phyloP scores from a whole-genome alignment of 2,888 invertebrate genomes.

The Neocrepidodera transversa region DNA sequence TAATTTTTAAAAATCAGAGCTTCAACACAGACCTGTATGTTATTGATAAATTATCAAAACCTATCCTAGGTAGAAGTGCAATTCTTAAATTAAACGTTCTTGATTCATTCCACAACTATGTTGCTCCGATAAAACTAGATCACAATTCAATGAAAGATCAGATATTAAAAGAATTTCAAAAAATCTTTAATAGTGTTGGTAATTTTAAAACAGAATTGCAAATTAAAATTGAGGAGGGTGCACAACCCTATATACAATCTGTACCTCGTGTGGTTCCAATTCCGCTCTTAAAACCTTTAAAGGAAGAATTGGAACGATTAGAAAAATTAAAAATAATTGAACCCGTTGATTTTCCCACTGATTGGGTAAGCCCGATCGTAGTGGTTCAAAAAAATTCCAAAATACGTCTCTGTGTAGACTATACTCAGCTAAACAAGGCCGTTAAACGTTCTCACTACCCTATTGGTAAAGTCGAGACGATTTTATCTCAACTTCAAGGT shows the following conservation, averaged over 20 bases:
- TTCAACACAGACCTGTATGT: conserved; percentile 26
- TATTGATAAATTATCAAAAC: conserved; percentile 23
- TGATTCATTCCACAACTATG: background rate
- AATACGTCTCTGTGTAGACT: conserved; percentile 37
- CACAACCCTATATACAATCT: conserved; percentile 30
- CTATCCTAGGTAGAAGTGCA: conserved; percentile 27
- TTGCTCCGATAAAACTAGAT: background rate
- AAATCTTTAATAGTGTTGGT: conserved; percentile 27
- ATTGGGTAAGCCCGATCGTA: conserved; percentile 36
- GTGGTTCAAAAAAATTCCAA: conserved; percentile 31
- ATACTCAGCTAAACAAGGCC: conserved; percentile 35
- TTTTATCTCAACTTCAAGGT: conserved; percentile 38
- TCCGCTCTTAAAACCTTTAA: conserved; percentile 37
- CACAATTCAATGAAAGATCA: conserved; percentile 1
- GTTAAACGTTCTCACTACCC: conserved; percentile 42
- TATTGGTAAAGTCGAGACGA: conserved; percentile 45
- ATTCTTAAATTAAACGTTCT: conserved; percentile 22
- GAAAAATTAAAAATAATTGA: conserved; percentile 30
- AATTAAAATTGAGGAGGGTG: conserved; percentile 24
- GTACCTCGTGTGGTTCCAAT: conserved; percentile 37
- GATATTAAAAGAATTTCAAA: conserved; percentile 15
- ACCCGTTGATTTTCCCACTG: too few species aligned
- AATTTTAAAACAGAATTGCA: conserved; percentile 31
- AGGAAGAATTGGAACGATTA: conserved; percentile 34
- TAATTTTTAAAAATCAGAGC: conserved; percentile 1